Conservation (phyloP, 1,140 invertebrate species). For the Branchinecta lindahli region DNA sequence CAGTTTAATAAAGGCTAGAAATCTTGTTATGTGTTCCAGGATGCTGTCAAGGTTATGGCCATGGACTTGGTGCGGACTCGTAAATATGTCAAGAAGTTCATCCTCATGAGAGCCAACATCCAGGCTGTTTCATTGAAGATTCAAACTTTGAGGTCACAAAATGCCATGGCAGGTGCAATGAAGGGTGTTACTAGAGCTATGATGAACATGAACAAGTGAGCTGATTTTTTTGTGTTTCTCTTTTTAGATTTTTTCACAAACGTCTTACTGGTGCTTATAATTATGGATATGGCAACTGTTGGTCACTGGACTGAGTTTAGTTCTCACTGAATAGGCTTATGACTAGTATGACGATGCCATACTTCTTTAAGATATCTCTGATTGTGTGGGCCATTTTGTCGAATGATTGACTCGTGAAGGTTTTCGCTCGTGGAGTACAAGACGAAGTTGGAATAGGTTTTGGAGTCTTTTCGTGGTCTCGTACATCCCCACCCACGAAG, state of each 20-base stretch:
- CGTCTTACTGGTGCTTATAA: no score
- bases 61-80: conserved; percentile 94
- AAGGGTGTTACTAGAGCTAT: conserved; percentile 96
- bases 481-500: no score
- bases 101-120: conserved; percentile 98
- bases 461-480: no score
- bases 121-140: conserved; percentile 98
- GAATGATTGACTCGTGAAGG: no score
- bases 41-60: conserved; percentile 99
- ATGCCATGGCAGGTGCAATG: conserved; percentile 99
- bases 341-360: no score
- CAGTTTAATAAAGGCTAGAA: neutral
- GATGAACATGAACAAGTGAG: conserved; percentile 88
- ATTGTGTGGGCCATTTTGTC: no score
- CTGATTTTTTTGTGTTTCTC: neutral
- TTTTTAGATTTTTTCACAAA: neutral
- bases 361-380: no score
- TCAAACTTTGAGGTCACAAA: conserved; percentile 93
- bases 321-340: no score
- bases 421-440: no score
- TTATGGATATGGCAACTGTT: no score
- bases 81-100: conserved; percentile 93
- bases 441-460: no score
- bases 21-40: conserved; percentile 40
- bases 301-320: no score